These are phyloP conservation scores for Volucella zonaria DNA, from an alignment of 2,888 invertebrate genomes.

Conservation along the genomic window DNA sequence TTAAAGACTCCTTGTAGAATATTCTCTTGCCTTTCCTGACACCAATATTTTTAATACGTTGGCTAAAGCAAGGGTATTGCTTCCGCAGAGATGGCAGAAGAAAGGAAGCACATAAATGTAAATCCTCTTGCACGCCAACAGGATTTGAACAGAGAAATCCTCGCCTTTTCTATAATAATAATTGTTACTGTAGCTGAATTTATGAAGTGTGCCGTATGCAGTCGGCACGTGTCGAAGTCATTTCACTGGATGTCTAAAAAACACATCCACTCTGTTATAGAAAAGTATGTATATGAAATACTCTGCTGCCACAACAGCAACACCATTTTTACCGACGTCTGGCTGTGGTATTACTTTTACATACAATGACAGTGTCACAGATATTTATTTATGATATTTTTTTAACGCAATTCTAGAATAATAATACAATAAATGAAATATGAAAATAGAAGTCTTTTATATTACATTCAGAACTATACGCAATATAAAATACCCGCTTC, in stretches of 20 bases:
- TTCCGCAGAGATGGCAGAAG: conserved; percentile 52
- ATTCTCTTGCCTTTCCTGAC: conserved; percentile 27
- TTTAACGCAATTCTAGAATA: too few relatives aligned
- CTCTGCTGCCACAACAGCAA: conserved; percentile 6
- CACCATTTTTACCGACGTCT: conserved; percentile 18
- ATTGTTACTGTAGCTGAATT: conserved; percentile 71
- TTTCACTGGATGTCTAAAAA: conserved; percentile 71
- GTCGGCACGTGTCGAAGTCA: conserved; percentile 71
- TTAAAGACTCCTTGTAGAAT: conserved; percentile 43
- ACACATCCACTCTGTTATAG: conserved; percentile 66
- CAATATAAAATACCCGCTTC: too few relatives aligned
- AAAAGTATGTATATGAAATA: conserved; percentile 47
- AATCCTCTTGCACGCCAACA: conserved; percentile 64
- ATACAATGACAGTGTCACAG: conserved; percentile 46
- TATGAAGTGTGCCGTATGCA: conserved; percentile 73
- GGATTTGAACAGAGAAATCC: conserved; percentile 60
- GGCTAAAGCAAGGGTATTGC: conserved; percentile 59
- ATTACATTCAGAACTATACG: too few relatives aligned
- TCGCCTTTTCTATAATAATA: conserved; percentile 50
- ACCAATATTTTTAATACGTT: conserved; percentile 48
- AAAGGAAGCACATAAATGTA: conserved; percentile 63
- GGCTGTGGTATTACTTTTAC: conserved; percentile 34
- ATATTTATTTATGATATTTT: conserved; percentile 37
- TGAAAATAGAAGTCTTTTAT: conserved; percentile 4
- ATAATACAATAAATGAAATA: neutral